Evolutionary conservation across 1,140 invertebrate species (phyloP), one percentile per base, ranked within the genome.

Genomic region (Polypedilum pembai): DNA sequence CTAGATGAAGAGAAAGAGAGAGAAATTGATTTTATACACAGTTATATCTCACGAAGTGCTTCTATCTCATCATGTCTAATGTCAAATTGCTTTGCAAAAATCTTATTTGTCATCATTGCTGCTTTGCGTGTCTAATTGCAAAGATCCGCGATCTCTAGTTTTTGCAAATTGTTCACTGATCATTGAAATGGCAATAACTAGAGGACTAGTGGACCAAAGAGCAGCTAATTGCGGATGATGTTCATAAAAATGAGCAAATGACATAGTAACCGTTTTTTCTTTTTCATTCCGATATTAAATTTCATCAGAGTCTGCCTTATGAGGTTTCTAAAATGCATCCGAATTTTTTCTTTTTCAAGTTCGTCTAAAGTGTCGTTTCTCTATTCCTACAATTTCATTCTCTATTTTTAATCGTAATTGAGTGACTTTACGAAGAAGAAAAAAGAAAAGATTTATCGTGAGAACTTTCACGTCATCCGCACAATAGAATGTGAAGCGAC

Each of bases 401-500:
- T 56, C 8, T n/a, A 15, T 15, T 56, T n/a, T 56, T 56, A n/a
- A 56, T 56, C 15, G 45, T 15, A n/a, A 56, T 15, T 15, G 12
- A n/a, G 45, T 56, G 12, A 56, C 3, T 56, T 56, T 56, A 0
- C 45, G 4, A 4, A 15, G 45, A 56, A 15, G 12, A 15, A n/a
- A 56, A 12, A n/a, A 56, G 12, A 4, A 15, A 56, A 56, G 12
- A n/a, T 56, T 56, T 15, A 56, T 56, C 45, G 45, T 56, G 45
- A 56, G 45, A 56, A 56, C 45, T 56, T 56, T 56, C 45, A 56
- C 45, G 45, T 56, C 45, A 56, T 56, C n/a, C 45, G 15, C 45
- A 56, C 45, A 56, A 56, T 56, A 56, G 45, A 56, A 56, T 56
- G n/a, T 56, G 12, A 56, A 56, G 45, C 45, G 45, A 56, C 45